Evolutionary conservation across 2,888 invertebrate genomes (phyloP).

Genomic region (Platynereis dumerilii): DNA sequence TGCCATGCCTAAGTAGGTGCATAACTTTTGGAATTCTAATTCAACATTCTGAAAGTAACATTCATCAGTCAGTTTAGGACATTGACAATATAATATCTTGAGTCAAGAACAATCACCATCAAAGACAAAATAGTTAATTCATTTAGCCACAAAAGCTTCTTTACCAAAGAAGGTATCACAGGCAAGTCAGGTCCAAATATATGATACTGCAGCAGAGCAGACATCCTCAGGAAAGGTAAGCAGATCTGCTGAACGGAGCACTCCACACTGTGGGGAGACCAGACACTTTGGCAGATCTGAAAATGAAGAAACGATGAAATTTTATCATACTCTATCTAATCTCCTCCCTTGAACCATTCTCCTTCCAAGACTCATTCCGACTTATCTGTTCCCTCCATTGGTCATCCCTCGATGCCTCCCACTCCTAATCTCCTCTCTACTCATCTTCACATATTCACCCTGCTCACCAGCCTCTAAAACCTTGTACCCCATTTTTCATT

Average conservation of each 20-base stretch:
- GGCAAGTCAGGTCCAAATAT: conserved; percentile 44
- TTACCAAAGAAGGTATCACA: no score
- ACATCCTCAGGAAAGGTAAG: conserved; percentile 83
- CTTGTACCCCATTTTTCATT: no score
- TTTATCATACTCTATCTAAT: no score
- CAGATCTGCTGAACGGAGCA: conserved; percentile 77
- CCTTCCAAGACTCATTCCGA: no score
- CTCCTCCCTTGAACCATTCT: no score
- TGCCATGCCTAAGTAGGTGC: conserved; percentile 44
- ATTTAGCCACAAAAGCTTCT: neutral
- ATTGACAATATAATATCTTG: no score
- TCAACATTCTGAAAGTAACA: conserved; percentile 35
- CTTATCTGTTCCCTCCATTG: no score
- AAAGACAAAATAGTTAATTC: neutral
- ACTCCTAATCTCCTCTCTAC: no score
- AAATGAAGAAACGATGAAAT: neutral
- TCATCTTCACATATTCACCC: no score
- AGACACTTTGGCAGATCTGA: conserved; percentile 60
- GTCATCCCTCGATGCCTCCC: no score
- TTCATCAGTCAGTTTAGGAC: neutral
- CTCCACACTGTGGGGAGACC: conserved; percentile 63
- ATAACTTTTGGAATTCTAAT: conserved; percentile 49
- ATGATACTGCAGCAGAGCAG: conserved; percentile 83
- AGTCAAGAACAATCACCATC: neutral
- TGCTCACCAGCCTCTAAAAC: no score